Evolutionary conservation across 2,797 vertebrate genomes (phyloP), one percentile per base, ranked within the genome.

Genomic region (Hypotaenidia okinawae): DNA sequence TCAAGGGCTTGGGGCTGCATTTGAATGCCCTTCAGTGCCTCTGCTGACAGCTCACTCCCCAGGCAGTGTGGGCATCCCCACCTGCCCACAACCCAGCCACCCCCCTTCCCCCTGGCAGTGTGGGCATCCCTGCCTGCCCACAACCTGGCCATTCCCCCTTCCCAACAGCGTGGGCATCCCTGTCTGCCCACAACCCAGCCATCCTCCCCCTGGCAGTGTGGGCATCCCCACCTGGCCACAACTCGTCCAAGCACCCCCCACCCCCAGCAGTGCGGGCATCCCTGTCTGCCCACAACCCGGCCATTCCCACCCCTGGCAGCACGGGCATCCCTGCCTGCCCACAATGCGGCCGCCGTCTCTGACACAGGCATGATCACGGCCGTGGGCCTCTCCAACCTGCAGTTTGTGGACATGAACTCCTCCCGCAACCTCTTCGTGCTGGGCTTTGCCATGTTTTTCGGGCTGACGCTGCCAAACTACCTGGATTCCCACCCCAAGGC

Each of bases 401-500:
- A 99, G 97, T 98, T 98, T 12, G 99, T 99, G 8, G 99, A 99
- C 97, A 98, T 99, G 98, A 99, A 99, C 95, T 99, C 99, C 1
- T 99, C 99, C 66, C 98, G 99, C 73, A 99, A 99, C 90, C 99
- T 99, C 45, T 99, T 99, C 8, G 98, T 99, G 87, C 98, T 99
- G 11, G 99, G 99, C 8, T 99, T 99, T 90, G 98, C 99, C 7
- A 98, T 99, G 98, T 99, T 99, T 89, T 99, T 99, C 0, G 99
- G 99, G 43, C 98, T 99, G 73, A 99, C 98, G 1, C 94, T 99
- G 76, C 99, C 99, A 0, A 98, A 98, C 41, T 99, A 99, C 96
- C 97, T 99, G 96, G 99, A 99, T 61, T 94, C 97, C 9, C 98
- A 99, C 55, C 98, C 99, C 1, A 97, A 97, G 3, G 97, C 98